phyloP scores from a whole-genome alignment of 2,113 vertebrate species.

The Aphelocoma coerulescens region DNA sequence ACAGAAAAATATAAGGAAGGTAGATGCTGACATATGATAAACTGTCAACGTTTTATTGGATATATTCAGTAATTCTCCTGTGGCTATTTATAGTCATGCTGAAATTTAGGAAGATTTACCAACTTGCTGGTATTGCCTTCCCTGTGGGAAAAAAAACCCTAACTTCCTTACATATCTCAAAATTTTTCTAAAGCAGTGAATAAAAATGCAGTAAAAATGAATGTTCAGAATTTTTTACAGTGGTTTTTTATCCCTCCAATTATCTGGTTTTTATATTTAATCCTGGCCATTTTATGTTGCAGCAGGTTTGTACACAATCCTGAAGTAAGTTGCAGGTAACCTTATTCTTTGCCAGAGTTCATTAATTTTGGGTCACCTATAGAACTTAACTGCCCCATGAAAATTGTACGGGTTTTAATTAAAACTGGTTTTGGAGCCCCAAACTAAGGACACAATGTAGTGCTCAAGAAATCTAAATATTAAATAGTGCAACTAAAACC shows the following conservation, averaged over 20 bases:
- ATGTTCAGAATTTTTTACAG: neutral
- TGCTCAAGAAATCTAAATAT: neutral
- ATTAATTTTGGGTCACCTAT: neutral
- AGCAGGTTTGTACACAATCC: neutral
- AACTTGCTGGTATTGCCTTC: neutral
- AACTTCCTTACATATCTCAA: neutral
- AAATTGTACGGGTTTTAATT: neutral
- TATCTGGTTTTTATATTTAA: neutral
- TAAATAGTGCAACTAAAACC: neutral
- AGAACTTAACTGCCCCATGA: neutral
- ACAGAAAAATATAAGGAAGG: neutral
- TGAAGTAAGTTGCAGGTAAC: neutral
- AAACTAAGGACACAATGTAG: neutral
- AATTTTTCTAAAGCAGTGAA: neutral
- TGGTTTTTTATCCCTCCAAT: neutral
- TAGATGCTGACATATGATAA: slow-evolving; percentile 18
- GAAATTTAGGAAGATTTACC: slow-evolving; percentile 22
- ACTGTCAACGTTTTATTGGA: neutral
- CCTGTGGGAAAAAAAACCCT: neutral
- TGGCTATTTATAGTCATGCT: slow-evolving; percentile 19
- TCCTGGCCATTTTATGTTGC: neutral
- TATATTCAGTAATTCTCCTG: slow-evolving; percentile 3
- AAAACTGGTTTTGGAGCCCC: neutral
- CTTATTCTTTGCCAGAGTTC: neutral
- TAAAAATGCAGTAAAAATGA: neutral